These are phyloP conservation scores for Enteromius paludinosus DNA, from an alignment of 2,797 vertebrate species.

Conservation along the genomic window DNA sequence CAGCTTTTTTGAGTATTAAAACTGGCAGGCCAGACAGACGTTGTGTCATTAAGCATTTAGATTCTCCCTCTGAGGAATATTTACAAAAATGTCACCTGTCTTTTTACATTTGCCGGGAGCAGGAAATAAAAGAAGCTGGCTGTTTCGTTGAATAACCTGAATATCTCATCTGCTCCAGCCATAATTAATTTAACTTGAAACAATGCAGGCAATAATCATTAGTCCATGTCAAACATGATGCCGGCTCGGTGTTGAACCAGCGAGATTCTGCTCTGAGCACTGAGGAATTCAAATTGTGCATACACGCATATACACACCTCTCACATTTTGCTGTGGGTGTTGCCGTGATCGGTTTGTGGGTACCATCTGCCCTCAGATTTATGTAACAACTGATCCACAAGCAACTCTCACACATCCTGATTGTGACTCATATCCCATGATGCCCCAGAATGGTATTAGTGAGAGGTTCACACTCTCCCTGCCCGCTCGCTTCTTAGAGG, in stretches of 20 bases:
- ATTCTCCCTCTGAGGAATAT: conserved; percentile 1
- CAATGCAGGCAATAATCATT: conserved; percentile 8
- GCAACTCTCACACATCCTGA: conserved; percentile 53
- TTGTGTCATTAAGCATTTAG: conserved; percentile 25
- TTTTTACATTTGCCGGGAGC: conserved; percentile 6
- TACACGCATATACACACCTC: conserved; percentile 35
- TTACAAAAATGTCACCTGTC: conserved; percentile 8
- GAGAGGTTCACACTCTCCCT: conserved; percentile 41
- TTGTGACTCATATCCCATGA: conserved; percentile 57
- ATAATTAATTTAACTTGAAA: conserved; percentile 33
- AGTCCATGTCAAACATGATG: conserved; percentile 22
- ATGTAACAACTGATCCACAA: conserved; percentile 60
- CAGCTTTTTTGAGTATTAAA: conserved; percentile 1
- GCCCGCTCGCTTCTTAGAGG: conserved; percentile 28
- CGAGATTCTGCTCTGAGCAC: conserved; percentile 32
- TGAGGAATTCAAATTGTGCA: conserved; percentile 36
- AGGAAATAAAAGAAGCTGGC: neutral
- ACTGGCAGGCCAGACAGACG: conserved; percentile 3
- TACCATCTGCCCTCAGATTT: conserved; percentile 62
- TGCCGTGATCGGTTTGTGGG: conserved; percentile 58
- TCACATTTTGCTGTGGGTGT: conserved; percentile 50
- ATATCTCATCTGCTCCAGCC: neutral
- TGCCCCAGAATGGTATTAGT: conserved; percentile 48
- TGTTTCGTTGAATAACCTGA: conserved; percentile 13
- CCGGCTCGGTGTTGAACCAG: conserved; percentile 4